A percentile compares a stretch with the other conserved stretches of the same genome.
These are phyloP conservation scores for Lysandra coridon DNA, from an alignment of 2,888 invertebrate genomes.

Conservation along the genomic window DNA sequence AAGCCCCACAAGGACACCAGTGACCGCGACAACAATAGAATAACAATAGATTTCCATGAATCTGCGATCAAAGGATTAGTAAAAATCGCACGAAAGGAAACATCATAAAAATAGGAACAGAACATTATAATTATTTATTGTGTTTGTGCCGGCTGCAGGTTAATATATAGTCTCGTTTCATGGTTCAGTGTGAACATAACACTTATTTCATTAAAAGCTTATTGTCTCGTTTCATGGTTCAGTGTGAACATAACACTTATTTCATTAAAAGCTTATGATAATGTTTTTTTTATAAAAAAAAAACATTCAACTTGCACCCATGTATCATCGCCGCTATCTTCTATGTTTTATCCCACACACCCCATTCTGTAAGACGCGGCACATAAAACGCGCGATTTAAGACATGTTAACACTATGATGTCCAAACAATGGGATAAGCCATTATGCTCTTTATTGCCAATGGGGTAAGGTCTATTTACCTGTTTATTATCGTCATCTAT, in stretches of 20 bases:
- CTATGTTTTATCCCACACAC: constrained; percentile 43
- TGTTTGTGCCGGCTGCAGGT: not conserved
- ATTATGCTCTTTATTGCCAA: constrained; percentile 43
- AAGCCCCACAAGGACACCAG: no score
- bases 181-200: not conserved
- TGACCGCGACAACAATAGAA: no score
- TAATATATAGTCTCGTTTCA: not conserved
- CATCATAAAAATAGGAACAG: not conserved
- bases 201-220: no score
- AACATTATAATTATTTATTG: not conserved
- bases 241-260: not conserved
- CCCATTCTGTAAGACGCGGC: constrained; percentile 62
- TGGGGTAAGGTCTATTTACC: constrained; percentile 59
- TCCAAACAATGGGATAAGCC: constrained; percentile 53
- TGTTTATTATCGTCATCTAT: constrained; percentile 60
- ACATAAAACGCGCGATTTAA: constrained; percentile 58
- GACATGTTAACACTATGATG: constrained; percentile 41
- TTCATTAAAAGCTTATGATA: no score
- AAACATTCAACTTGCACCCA: not conserved
- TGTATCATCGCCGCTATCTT: constrained; percentile 37
- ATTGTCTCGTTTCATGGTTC: not conserved
- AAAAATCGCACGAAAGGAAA: no score
- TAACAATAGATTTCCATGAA: no score
- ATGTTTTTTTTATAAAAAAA: no score
- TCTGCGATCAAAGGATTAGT: no score